phyloP scores from a whole-genome alignment of 2,888 invertebrate genomes.

The Blastobasis adustella region DNA sequence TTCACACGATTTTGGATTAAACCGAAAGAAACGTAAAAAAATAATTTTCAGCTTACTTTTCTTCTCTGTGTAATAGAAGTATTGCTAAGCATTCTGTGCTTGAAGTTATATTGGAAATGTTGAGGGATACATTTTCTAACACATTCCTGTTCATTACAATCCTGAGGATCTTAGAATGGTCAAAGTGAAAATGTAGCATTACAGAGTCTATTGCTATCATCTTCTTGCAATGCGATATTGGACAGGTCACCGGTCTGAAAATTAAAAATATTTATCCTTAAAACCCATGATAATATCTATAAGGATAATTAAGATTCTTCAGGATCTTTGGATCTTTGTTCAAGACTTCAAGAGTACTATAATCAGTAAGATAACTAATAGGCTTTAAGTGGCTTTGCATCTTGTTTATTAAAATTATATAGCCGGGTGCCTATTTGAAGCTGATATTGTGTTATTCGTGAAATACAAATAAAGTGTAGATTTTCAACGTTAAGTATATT shows the following conservation, averaged over 20 bases:
- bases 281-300: too few relatives aligned
- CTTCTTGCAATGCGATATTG: constrained; percentile 62
- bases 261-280: background rate
- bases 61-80: constrained; percentile 2
- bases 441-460: too few relatives aligned
- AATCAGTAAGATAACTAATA: too few relatives aligned
- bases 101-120: constrained; percentile 14
- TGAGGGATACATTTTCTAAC: constrained; percentile 16
- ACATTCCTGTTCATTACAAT: constrained; percentile 12
- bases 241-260: constrained; percentile 48
- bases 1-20: too few relatives aligned
- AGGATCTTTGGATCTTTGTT: too few relatives aligned
- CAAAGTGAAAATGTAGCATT: constrained; percentile 71
- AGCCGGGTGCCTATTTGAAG: too few relatives aligned
- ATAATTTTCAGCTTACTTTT: background rate
- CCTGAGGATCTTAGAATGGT: constrained; percentile 65
- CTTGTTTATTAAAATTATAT: too few relatives aligned
- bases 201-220: constrained; percentile 69
- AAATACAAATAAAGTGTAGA: too few relatives aligned
- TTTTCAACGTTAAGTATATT: too few relatives aligned
- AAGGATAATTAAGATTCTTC: too few relatives aligned
- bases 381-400: too few relatives aligned
- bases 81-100: constrained; percentile 21
- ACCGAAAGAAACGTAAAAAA: background rate
- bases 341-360: too few relatives aligned